A percentile compares a stretch with the other conserved stretches of the same genome.
phyloP scores from a whole-genome alignment of 30 jellyfish, hydroid and myxozoan species.

The Sanderia malayensis region DNA sequence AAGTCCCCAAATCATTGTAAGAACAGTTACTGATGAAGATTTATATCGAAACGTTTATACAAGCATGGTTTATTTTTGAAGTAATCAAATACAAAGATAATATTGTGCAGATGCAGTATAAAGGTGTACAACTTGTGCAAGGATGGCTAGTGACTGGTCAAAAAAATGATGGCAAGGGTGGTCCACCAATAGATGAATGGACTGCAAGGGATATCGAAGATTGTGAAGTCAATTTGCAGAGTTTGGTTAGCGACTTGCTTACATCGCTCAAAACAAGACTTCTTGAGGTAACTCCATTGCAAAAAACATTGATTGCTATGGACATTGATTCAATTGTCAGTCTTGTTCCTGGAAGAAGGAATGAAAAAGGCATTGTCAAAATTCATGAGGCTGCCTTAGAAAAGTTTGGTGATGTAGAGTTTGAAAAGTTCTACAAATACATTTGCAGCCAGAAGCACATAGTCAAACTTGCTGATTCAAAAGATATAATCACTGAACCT shows the following conservation, averaged over 20 bases:
- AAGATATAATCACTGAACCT: conserved; percentile 11
- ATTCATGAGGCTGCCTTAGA: background rate
- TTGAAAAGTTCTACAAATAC: background rate
- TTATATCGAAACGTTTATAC: too few relatives aligned
- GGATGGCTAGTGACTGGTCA: conserved; percentile 22
- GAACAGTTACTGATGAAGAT: too few relatives aligned
- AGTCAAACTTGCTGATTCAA: conserved; percentile 18
- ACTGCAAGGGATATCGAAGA: conserved; percentile 20
- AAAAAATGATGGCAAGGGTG: background rate
- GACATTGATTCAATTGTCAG: background rate
- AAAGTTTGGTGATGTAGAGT: background rate
- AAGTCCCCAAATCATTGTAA: too few relatives aligned
- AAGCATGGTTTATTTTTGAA: too few relatives aligned
- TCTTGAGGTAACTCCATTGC: background rate
- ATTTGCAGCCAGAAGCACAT: conserved; percentile 14
- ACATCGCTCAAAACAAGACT: background rate
- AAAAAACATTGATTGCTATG: background rate
- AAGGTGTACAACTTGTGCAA: conserved; percentile 1
- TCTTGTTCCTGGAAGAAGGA: background rate
- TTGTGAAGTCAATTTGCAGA: background rate
- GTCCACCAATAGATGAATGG: conserved; percentile 1
- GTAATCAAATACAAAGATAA: too few relatives aligned
- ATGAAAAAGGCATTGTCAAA: background rate
- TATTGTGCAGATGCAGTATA: background rate
- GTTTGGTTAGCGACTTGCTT: background rate